A percentile compares a stretch with the other conserved stretches of the same genome.
phyloP scores from a whole-genome alignment of 2,113 vertebrate species.

The Oryzias curvinotus region DNA sequence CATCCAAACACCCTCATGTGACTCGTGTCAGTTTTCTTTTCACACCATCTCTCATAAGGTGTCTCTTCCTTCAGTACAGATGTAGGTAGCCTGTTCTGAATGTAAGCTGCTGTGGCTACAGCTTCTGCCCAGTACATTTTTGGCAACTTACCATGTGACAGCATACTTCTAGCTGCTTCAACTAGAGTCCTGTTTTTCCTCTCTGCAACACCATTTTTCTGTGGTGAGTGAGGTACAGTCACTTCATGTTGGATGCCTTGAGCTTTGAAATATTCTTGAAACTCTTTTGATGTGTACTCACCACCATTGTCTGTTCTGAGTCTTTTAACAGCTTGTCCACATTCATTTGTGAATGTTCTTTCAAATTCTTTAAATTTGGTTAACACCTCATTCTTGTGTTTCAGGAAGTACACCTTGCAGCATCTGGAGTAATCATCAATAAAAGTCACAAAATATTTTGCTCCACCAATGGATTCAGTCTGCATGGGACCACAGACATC shows the following conservation, averaged over 20 bases:
- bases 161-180: neutral
- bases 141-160: neutral
- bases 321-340: neutral
- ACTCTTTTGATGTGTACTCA: slow-evolving; percentile 10
- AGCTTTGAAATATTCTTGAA: slow-evolving; percentile 14
- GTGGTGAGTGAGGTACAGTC: neutral
- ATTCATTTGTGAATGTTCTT: slow-evolving; percentile 14
- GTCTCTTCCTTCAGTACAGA: neutral
- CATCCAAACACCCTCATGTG: too few relatives aligned
- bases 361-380: slow-evolving; percentile 22
- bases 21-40: neutral
- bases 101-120: slow-evolving; percentile 6
- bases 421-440: slow-evolving; percentile 17
- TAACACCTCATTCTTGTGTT: slow-evolving; percentile 10
- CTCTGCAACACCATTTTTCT: slow-evolving; percentile 3
- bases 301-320: slow-evolving; percentile 12
- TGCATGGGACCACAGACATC: slow-evolving; percentile 33
- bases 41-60: neutral
- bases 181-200: neutral
- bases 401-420: slow-evolving; percentile 18
- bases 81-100: slow-evolving; percentile 3
- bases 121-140: slow-evolving; percentile 15
- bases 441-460: slow-evolving; percentile 25
- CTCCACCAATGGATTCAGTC: slow-evolving; percentile 25
- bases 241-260: neutral